phyloP scores from a whole-genome alignment of 2,113 vertebrate genomes.

The Micronycteris hirsuta region DNA sequence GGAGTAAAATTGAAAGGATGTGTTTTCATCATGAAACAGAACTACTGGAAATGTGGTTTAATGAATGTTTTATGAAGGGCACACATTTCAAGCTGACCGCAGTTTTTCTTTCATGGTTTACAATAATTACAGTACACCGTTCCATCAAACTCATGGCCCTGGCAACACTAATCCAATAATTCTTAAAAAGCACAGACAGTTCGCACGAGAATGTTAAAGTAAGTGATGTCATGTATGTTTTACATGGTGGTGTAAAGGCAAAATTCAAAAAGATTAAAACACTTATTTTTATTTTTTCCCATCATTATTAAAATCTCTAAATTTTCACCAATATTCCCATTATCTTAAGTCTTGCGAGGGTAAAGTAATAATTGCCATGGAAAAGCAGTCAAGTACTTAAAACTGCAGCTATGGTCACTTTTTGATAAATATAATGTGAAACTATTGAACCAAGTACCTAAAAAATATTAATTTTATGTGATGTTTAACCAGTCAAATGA shows the following conservation, averaged over 20 bases:
- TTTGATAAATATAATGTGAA: constrained; percentile 60
- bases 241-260: constrained; percentile 54
- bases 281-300: constrained; percentile 20
- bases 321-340: constrained; percentile 65
- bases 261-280: constrained; percentile 42
- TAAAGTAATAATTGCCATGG: constrained; percentile 46
- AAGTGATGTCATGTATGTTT: constrained; percentile 19
- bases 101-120: constrained; percentile 38
- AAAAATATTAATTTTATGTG: constrained; percentile 55
- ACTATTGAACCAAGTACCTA: constrained; percentile 32
- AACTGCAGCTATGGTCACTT: constrained; percentile 32
- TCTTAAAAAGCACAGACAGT: constrained; percentile 41
- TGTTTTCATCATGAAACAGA: constrained; percentile 49
- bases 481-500: constrained; percentile 62
- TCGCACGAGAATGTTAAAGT: constrained; percentile 35
- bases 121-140: not conserved
- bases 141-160: not conserved
- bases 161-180: not conserved
- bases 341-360: constrained; percentile 37
- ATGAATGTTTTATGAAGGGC: constrained; percentile 25
- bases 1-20: constrained; percentile 50
- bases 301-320: constrained; percentile 50
- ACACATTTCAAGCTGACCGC: not conserved
- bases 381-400: constrained; percentile 71
- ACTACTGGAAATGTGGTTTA: not conserved